Evolutionary conservation across 2,113 vertebrate species (phyloP).

Genomic region (Riparia riparia): DNA sequence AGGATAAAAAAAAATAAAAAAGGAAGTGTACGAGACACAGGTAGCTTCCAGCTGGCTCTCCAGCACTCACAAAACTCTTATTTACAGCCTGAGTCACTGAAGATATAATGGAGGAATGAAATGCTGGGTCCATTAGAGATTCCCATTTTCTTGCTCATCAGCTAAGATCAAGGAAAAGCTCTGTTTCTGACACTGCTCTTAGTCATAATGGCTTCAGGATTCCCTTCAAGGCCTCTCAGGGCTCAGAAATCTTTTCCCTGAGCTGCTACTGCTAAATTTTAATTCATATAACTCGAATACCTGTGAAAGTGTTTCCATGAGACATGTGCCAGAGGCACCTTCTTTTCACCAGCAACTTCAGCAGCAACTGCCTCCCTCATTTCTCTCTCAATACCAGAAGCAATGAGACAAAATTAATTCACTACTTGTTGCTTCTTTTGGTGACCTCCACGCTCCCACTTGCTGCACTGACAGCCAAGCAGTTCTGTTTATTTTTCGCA

Average conservation of each 20-base stretch:
- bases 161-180: neutral
- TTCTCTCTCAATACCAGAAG: neutral
- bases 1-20: neutral
- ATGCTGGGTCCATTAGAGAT: conserved; percentile 5
- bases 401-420: neutral
- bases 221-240: neutral
- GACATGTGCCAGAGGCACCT: neutral
- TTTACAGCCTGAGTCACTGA: conserved; percentile 46
- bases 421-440: neutral
- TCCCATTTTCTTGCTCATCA: conserved; percentile 40
- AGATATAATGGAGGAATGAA: conserved; percentile 17
- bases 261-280: neutral
- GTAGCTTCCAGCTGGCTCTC: conserved; percentile 14
- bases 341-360: neutral
- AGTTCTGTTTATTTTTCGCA: conserved; percentile 28
- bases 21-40: conserved; percentile 44
- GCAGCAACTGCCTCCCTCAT: neutral
- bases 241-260: neutral
- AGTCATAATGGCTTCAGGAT: conserved; percentile 25
- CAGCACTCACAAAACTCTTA: neutral
- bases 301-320: neutral
- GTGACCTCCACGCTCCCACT: neutral
- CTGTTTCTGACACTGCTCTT: conserved; percentile 15
- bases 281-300: neutral
- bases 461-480: neutral